Conservation (phyloP, 1,140 invertebrate species). For the Thalassaphorura encarpata region DNA sequence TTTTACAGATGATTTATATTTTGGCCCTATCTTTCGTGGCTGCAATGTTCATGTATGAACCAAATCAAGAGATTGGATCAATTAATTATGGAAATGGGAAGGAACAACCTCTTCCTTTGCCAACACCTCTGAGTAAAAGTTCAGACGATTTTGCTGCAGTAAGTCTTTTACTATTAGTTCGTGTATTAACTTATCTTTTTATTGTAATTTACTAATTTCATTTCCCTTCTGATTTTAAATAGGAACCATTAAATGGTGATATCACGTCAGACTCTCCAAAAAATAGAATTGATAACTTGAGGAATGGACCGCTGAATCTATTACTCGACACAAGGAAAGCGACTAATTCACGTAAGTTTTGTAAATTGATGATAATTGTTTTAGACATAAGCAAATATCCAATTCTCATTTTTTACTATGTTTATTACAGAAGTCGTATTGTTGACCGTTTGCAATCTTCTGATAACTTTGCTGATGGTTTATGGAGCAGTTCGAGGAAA, state of each 20-base stretch:
- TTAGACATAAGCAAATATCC: background rate
- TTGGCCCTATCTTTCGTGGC: conserved; percentile 57
- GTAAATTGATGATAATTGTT: background rate
- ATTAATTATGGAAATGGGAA: conserved; percentile 5
- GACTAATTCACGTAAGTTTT: conserved; percentile 29
- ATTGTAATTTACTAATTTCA: background rate
- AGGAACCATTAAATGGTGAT: background rate
- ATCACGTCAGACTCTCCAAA: background rate
- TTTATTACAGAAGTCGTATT: conserved; percentile 55
- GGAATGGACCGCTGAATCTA: conserved; percentile 26
- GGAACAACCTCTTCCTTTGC: conserved; percentile 40
- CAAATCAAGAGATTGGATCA: conserved; percentile 4
- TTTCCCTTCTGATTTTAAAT: background rate
- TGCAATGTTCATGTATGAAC: conserved; percentile 53
- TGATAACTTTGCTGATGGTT: conserved; percentile 67
- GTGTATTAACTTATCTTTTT: too few relatives aligned
- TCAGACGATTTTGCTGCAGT: conserved; percentile 36
- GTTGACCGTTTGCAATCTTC: conserved; percentile 64
- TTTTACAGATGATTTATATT: conserved; percentile 58
- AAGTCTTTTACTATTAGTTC: too few relatives aligned
- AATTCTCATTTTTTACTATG: background rate
- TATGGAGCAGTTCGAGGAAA: conserved; percentile 70
- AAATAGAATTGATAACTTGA: conserved; percentile 16
- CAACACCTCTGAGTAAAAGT: conserved; percentile 56
- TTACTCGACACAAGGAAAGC: conserved; percentile 23